A percentile compares a stretch with the other conserved stretches of the same genome.
These are phyloP conservation scores for Emydocephalus ijimae DNA, from an alignment of 2,113 vertebrate species.

Conservation along the genomic window DNA sequence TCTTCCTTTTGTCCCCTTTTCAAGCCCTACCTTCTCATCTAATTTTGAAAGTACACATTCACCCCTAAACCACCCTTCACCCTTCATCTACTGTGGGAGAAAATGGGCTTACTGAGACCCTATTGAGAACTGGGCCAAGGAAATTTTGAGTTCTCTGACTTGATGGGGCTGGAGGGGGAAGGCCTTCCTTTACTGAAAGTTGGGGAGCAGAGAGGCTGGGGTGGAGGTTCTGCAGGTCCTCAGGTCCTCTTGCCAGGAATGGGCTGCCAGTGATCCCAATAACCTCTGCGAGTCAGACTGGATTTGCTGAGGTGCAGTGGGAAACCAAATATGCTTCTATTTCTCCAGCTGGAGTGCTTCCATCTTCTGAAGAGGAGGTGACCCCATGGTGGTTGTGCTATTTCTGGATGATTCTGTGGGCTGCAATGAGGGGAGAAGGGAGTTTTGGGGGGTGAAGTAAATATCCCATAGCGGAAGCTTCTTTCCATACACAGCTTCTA, in stretches of 20 bases:
- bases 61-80: background rate
- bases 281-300: background rate
- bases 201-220: background rate
- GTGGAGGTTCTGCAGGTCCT: background rate
- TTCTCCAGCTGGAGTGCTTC: background rate
- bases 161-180: background rate
- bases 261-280: background rate
- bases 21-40: background rate
- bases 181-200: background rate
- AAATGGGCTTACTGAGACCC: background rate
- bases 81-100: background rate
- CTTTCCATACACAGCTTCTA: rapidly evolving
- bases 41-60: background rate
- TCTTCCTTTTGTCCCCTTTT: background rate
- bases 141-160: background rate
- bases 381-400: background rate
- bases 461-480: background rate
- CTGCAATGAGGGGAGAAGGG: background rate
- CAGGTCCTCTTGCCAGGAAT: background rate
- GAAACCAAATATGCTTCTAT: background rate
- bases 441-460: background rate
- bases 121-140: background rate
- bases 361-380: background rate
- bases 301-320: background rate
- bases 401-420: rapidly evolving